Percentiles rank a stretch among this genome's conserved stretches.
phyloP scores from a whole-genome alignment of 2,888 invertebrate genomes.

The Cremastobaeus sp. region DNA sequence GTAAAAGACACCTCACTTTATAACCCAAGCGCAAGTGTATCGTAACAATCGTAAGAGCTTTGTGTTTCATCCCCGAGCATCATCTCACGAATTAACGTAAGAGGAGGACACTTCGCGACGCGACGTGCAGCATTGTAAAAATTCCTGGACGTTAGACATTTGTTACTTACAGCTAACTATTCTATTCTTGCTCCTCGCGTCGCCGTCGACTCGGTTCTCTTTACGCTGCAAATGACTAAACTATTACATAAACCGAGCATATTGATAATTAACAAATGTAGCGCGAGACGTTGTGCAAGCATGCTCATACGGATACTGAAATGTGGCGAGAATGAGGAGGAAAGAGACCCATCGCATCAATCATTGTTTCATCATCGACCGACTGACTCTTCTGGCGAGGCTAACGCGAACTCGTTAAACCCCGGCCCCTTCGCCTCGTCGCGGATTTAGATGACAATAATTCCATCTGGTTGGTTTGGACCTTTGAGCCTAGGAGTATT shows the following conservation, averaged over 20 bases:
- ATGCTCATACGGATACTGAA: slow-evolving; percentile 59
- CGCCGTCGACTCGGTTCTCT: neutral
- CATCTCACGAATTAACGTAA: slow-evolving; percentile 43
- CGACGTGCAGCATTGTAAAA: slow-evolving; percentile 38
- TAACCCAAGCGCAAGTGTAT: slow-evolving; percentile 74
- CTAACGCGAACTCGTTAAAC: slow-evolving; percentile 22
- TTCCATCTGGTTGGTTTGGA: slow-evolving; percentile 63
- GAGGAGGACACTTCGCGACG: neutral
- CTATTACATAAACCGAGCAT: slow-evolving; percentile 1
- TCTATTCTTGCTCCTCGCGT: neutral
- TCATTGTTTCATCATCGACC: slow-evolving; percentile 50
- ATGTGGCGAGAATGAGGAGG: slow-evolving; percentile 36
- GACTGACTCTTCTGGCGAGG: slow-evolving; percentile 52
- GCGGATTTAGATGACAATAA: slow-evolving; percentile 66
- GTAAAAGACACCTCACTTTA: slow-evolving; percentile 37
- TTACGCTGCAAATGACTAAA: slow-evolving; percentile 7
- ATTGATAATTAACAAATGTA: too few relatives aligned
- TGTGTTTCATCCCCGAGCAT: slow-evolving; percentile 73
- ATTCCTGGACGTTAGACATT: slow-evolving; percentile 25
- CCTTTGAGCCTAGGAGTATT: slow-evolving; percentile 56
- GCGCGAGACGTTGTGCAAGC: slow-evolving; percentile 1
- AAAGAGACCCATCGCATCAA: slow-evolving; percentile 30
- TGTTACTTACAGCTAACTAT: slow-evolving; percentile 32
- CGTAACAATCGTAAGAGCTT: slow-evolving; percentile 76
- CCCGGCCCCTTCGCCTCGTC: slow-evolving; percentile 48